Base-by-base conservation (phyloP, 2,113 vertebrate species). In the Ceuthmochares aereus region DNA sequence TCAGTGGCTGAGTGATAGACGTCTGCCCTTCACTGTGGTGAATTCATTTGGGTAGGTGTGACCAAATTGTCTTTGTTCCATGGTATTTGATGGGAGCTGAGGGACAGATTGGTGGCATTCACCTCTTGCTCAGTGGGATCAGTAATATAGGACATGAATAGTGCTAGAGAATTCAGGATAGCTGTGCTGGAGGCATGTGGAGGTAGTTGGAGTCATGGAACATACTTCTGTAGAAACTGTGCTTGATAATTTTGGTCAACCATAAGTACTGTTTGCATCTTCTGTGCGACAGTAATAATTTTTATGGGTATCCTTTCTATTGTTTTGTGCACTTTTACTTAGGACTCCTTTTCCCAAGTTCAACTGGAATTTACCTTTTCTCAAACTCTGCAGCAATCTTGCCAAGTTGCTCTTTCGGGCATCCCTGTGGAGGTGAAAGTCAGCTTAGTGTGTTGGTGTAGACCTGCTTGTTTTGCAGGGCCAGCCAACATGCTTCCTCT, bases 341-440 rank as follows among this genome's bases (percentile, higher is more conserved):
- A 29, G 40, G 69, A 10, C 22, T 78, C 12, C 14, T 74, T 77
- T 19, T 18, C 34, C 22, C 12, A 64, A 52, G 19, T 59, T 87
- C 5, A n/a, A 37, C 22, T 34, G 49, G 29, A 69, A n/a, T 0
- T 0, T 67, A 56, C 7, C n/a, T 68, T 62, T 23, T 36, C 14
- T 86, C 13, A 7, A 73, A 59, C 21, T 42, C 32, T 2, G 6
- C 55, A 45, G 79, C 69, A 40, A 0, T n/a, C 55, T 64, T 63
- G 37, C 32, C 54, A 34, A 7, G 21, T 73, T 80, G 42, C 6
- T 93, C 9, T n/a, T 62, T 54, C 36, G 45, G 47, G 14, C n/a
- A 29, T 3, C 18, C 29, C 32, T 64, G 22, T 40, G 54, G 0
- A 1, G 51, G n/a, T 36, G 32, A 58, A 55, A 21, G 47, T 58